A percentile compares a stretch with the other conserved stretches of the same genome.
Evolutionary conservation across 2,113 vertebrate genomes (phyloP).

Genomic region (Mus pahari): DNA sequence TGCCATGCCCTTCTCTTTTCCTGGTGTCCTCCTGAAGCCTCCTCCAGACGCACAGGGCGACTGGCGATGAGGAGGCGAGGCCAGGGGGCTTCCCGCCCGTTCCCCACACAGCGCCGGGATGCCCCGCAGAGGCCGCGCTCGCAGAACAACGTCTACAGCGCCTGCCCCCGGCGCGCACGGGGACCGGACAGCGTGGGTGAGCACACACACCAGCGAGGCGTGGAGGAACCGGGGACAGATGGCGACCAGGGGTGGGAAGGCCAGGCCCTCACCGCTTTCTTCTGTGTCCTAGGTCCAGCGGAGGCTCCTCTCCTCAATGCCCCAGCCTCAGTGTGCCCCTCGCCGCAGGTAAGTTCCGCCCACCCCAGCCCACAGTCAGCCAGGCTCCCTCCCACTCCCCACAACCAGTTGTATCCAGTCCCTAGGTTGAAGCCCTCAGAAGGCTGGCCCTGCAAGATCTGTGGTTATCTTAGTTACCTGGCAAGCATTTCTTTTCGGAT

Average conservation of each 20-base stretch:
- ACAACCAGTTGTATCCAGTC: accelerated
- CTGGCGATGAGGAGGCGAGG: slow-evolving; percentile 45
- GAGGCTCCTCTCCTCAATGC: accelerated
- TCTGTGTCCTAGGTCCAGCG: background rate
- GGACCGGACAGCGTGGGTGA: slow-evolving; percentile 1
- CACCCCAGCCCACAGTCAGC: background rate
- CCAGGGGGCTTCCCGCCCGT: background rate
- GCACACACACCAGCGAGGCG: accelerated
- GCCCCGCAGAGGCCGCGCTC: background rate
- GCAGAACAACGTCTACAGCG: slow-evolving; percentile 75
- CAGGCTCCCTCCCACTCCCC: background rate
- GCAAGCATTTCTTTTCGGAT: background rate
- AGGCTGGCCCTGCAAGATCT: background rate
- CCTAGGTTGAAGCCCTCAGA: accelerated
- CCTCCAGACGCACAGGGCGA: slow-evolving; percentile 54
- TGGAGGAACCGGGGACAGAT: too few species aligned
- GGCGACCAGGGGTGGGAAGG: background rate
- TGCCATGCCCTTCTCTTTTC: background rate
- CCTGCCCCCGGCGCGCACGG: slow-evolving; percentile 63
- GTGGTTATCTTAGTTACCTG: background rate
- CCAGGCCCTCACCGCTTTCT: background rate
- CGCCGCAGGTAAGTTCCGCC: slow-evolving; percentile 28
- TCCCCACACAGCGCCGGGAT: background rate
- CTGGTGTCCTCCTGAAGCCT: slow-evolving; percentile 3
- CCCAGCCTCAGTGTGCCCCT: accelerated